Conservation (phyloP, 2,888 invertebrate genomes). For the Uropetala carovei region DNA sequence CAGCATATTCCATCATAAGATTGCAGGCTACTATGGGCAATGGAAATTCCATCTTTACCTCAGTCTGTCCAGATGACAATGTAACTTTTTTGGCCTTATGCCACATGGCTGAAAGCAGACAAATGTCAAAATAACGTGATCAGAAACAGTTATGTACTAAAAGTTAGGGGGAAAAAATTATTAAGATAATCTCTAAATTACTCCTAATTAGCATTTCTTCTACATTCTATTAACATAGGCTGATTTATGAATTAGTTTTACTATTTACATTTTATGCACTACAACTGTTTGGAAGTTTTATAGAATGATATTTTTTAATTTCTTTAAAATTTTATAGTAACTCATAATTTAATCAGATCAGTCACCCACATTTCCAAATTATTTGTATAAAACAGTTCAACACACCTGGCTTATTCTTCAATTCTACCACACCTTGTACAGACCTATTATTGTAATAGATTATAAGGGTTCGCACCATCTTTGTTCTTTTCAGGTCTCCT, state of each 20-base stretch:
- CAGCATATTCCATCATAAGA: slow-evolving; percentile 98
- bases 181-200: too few relatives aligned
- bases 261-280: neutral
- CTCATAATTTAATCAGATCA: too few relatives aligned
- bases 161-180: too few relatives aligned
- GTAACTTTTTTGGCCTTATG: slow-evolving; percentile 96
- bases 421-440: slow-evolving; percentile 97
- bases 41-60: slow-evolving; percentile 97
- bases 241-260: neutral
- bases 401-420: slow-evolving; percentile 92
- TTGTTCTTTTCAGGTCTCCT: slow-evolving; percentile 95
- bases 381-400: slow-evolving; percentile 45
- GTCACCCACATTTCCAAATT: slow-evolving; percentile 33
- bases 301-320: slow-evolving; percentile 64
- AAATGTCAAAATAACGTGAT: too few relatives aligned
- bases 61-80: slow-evolving; percentile 93
- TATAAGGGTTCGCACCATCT: slow-evolving; percentile 97
- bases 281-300: neutral
- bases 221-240: neutral
- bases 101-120: slow-evolving; percentile 85
- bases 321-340: too few relatives aligned
- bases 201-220: too few relatives aligned
- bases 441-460: slow-evolving; percentile 97
- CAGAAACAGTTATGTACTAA: too few relatives aligned
- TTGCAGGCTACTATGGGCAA: slow-evolving; percentile 98